Evolutionary conservation across 2,797 vertebrate genomes (phyloP).

Genomic region (Coregonus suidteri): DNA sequence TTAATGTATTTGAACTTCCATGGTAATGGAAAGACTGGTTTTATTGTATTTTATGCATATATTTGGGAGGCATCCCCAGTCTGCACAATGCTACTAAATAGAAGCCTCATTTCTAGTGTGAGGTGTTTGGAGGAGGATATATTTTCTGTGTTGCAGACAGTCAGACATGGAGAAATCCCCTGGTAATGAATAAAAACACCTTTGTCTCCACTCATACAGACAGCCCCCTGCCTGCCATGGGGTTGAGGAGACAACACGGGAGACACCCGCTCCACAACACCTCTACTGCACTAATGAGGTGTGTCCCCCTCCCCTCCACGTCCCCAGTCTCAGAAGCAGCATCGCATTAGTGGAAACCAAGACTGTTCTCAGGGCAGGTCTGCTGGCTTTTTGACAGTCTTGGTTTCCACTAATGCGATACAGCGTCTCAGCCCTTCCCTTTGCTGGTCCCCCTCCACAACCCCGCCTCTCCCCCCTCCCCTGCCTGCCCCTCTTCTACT

Average conservation of each 20-base stretch:
- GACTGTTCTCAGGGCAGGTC: no score
- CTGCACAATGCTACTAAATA: neutral
- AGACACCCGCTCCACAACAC: slow-evolving; percentile 22
- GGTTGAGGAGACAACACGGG: slow-evolving; percentile 43
- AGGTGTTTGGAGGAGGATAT: neutral
- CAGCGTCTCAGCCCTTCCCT: neutral
- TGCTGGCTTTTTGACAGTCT: no score
- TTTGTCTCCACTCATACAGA: slow-evolving; percentile 14
- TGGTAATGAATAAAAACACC: slow-evolving; percentile 4
- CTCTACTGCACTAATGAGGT: slow-evolving; percentile 45
- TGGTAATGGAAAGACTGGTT: neutral
- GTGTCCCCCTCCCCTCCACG: slow-evolving; percentile 5
- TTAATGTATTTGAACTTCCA: neutral
- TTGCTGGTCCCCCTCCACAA: neutral
- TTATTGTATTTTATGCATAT: no score
- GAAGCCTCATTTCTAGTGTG: neutral
- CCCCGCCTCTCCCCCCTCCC: neutral
- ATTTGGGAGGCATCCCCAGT: neutral
- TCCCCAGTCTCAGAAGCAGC: no score
- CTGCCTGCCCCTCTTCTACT: no score
- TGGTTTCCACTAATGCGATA: neutral
- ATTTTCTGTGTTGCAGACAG: slow-evolving; percentile 1
- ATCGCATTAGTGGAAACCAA: no score
- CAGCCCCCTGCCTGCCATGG: slow-evolving; percentile 29
- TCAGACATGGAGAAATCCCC: slow-evolving; percentile 11